Conservation (phyloP, 2,797 vertebrate genomes). For the Pterois miles region DNA sequence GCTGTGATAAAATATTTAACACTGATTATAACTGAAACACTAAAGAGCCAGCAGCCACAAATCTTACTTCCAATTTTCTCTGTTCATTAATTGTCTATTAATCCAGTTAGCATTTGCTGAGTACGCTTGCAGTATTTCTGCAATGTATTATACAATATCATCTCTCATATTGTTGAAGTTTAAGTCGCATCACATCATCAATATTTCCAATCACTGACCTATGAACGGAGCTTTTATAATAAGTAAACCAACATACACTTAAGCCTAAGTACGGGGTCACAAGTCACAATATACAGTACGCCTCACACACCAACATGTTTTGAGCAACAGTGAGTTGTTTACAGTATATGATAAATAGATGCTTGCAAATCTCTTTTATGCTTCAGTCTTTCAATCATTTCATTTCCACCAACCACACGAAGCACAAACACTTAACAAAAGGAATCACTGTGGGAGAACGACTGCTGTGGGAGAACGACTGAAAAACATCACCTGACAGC, state of each 20-base stretch:
- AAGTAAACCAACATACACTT: not conserved
- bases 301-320: not conserved
- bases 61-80: not conserved
- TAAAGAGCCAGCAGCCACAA: not conserved
- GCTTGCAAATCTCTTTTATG: not conserved
- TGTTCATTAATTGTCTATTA: not conserved
- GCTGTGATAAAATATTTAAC: conserved; percentile 32
- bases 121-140: not conserved
- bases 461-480: not conserved
- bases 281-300: not conserved
- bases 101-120: not conserved
- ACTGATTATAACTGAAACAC: conserved; percentile 21
- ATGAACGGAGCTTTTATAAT: not conserved
- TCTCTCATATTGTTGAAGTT: not conserved
- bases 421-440: not conserved
- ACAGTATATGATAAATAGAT: not conserved
- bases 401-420: not conserved
- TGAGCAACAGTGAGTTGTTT: not conserved
- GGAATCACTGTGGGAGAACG: not conserved
- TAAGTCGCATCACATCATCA: not conserved
- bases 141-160: not conserved
- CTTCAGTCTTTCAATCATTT: not conserved
- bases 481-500: not conserved
- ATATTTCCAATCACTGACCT: not conserved
- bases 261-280: not conserved